Evolutionary conservation across 2,888 invertebrate species (phyloP).

Genomic region (Eupeodes latifasciatus): DNA sequence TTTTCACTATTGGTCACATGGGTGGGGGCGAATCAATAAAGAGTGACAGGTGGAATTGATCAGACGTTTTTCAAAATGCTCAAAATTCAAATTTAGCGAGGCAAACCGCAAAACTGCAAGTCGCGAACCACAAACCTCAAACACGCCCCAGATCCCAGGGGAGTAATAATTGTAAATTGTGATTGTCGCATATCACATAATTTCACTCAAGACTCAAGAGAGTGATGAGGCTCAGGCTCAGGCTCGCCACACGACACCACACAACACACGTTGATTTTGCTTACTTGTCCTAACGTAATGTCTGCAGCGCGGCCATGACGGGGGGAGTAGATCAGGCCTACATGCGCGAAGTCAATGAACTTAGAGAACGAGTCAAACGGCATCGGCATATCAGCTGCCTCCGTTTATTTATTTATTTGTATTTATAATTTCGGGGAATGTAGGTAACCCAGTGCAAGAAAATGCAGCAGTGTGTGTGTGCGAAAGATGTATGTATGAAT

Average conservation of each 20-base stretch:
- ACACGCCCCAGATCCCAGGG: constrained; percentile 36
- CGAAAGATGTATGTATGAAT: background rate
- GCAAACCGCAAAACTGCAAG: constrained; percentile 38
- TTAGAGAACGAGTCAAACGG: constrained; percentile 72
- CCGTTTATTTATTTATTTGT: constrained; percentile 72
- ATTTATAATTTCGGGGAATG: constrained; percentile 77
- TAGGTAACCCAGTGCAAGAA: constrained; percentile 78
- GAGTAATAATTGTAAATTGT: constrained; percentile 28
- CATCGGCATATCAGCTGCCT: constrained; percentile 66
- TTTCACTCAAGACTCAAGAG: constrained; percentile 35
- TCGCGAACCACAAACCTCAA: constrained; percentile 43
- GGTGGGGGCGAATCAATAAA: constrained; percentile 42
- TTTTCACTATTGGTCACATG: background rate
- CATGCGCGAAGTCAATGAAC: constrained; percentile 71
- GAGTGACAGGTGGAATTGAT: constrained; percentile 61
- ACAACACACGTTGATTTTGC: constrained; percentile 7
- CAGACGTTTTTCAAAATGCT: constrained; percentile 37
- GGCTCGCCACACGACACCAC: background rate
- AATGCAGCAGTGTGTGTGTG: constrained; percentile 42
- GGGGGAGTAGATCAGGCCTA: constrained; percentile 46
- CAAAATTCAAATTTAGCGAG: constrained; percentile 21
- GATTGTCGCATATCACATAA: constrained; percentile 58
- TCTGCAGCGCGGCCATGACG: constrained; percentile 46
- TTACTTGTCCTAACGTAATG: constrained; percentile 53
- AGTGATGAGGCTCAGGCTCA: background rate